Percentiles rank a stretch among this genome's conserved stretches.
These are phyloP conservation scores for Drosophila pseudoobscura DNA, from an alignment of 1,140 invertebrate genomes.

Conservation along the genomic window DNA sequence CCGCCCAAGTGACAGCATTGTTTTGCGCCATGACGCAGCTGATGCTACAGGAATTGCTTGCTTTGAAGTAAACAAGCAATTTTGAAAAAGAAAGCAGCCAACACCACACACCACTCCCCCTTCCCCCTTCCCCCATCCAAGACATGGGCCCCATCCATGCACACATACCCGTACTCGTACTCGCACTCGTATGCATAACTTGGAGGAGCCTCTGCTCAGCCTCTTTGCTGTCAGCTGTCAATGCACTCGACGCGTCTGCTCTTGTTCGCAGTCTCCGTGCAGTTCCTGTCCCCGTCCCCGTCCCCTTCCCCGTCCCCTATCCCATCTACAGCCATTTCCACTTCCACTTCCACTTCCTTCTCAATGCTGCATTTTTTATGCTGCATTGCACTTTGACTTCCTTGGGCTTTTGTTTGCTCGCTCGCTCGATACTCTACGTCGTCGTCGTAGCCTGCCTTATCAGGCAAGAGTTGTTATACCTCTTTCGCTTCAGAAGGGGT, in stretches of 20 bases:
- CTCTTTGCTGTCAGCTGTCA: constrained; percentile 77
- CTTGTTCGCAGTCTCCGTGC: constrained; percentile 32
- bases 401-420: constrained; percentile 62
- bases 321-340: constrained; percentile 8
- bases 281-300: too few relatives aligned
- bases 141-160: constrained; percentile 1
- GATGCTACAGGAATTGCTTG: constrained; percentile 75
- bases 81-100: constrained; percentile 58
- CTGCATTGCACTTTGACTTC: constrained; percentile 76
- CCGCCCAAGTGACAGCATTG: constrained; percentile 72
- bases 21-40: constrained; percentile 71
- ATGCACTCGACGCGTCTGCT: constrained; percentile 67
- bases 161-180: constrained; percentile 20
- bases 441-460: constrained; percentile 38
- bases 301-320: constrained; percentile 14
- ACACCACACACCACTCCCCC: not conserved
- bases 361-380: constrained; percentile 70
- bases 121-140: not conserved
- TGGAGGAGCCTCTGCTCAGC: constrained; percentile 37
- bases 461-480: constrained; percentile 10
- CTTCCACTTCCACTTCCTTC: constrained; percentile 7
- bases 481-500: constrained; percentile 5
- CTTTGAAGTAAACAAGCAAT: constrained; percentile 81
- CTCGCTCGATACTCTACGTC: constrained; percentile 44
- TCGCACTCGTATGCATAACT: constrained; percentile 65